Evolutionary conservation across 2,888 invertebrate species (phyloP), one percentile per base, ranked within the genome.

Genomic region (Synergus laeviventris): DNA sequence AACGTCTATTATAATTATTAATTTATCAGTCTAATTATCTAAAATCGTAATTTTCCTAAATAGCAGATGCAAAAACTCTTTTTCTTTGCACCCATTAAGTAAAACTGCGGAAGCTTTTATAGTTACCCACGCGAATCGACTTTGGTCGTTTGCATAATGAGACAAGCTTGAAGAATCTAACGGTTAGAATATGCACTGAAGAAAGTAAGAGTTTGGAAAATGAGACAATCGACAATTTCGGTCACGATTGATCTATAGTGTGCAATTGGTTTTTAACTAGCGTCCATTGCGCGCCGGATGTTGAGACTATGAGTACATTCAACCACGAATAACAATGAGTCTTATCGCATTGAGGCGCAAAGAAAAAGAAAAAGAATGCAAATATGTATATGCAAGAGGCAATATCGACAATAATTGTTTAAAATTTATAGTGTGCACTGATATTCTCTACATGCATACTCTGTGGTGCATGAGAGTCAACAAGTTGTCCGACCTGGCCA

Each of bases 401-500:
- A 39, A 70, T 61, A 76, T 74, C 54, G 64, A 56, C 70, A 62
- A 75, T 75, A 73, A 75, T 62, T 73, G 73, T 75, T 42, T 49
- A 38, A 75, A 78, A 78, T 75, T 75, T 78, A 75, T 73, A 78
- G 56, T 73, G 45, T 49, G 59, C 16, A 14, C 45, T 61, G 77
- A 74, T 49, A 66, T 64, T 54, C 24, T 16, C 45, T 11, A 73
- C 60, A 45, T 39, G 66, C 54, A 59, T 70, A 42, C 66, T 59
- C 56, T 42, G 11, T 56, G 66, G 24, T 42, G 38, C n/a, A 64
- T 18, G 21, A 66, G 82, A 86, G 85, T 86, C 86, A 85, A 85
- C 85, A 85, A 85, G 85, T 86, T 85, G 84, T 85, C 81, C 85
- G 79, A 81, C 80, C 85, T 82, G 83, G 82, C 86, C 84, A 83